Evolutionary conservation across 2,888 invertebrate species (phyloP).

Genomic region (Polyploca ridens): DNA sequence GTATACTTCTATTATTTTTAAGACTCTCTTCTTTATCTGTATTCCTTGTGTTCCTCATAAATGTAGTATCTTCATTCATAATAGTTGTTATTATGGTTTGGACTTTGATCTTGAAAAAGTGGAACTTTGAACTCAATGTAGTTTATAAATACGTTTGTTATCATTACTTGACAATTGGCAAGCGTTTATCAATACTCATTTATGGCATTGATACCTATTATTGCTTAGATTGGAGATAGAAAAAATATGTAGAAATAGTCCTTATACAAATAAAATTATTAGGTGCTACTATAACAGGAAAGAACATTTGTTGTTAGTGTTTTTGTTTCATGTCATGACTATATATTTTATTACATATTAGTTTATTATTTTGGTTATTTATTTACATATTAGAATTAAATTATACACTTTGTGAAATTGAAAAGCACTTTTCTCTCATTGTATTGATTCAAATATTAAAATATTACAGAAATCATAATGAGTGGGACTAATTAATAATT

Average conservation of each 20-base stretch:
- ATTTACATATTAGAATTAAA: too few species aligned
- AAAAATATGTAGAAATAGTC: neutral
- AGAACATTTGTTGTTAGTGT: too few species aligned
- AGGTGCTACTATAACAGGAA: neutral
- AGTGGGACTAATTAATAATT: too few species aligned
- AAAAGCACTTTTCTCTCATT: too few species aligned
- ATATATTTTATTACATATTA: too few species aligned
- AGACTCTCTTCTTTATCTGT: neutral
- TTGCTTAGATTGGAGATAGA: neutral
- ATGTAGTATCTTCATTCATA: neutral
- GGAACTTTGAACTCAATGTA: slow-evolving; percentile 62
- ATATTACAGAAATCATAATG: too few species aligned
- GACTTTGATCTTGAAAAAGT: slow-evolving; percentile 23
- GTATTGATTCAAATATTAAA: too few species aligned
- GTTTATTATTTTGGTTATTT: too few species aligned
- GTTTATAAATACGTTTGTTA: neutral
- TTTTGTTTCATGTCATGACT: too few species aligned
- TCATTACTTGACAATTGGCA: neutral
- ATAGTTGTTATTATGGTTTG: neutral
- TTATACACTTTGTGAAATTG: too few species aligned
- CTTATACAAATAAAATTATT: neutral
- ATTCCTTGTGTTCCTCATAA: neutral
- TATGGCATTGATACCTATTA: neutral
- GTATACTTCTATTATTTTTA: neutral
- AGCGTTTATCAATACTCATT: neutral